Base-by-base conservation (phyloP, 2,888 invertebrate species). In the Chloroclysta siterata region DNA sequence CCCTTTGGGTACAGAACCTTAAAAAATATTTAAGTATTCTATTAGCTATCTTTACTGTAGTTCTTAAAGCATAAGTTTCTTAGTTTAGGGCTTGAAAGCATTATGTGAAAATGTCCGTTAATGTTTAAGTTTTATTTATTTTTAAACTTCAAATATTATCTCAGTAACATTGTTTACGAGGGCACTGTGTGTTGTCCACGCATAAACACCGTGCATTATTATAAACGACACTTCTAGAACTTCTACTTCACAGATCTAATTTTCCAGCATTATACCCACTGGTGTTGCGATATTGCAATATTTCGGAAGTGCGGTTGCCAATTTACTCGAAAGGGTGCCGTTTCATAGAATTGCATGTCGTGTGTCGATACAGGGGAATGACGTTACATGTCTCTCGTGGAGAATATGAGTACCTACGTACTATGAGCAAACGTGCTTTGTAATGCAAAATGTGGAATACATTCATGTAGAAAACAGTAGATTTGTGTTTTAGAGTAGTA, bases 271-370 rank as follows among this genome's bases (percentile, higher is more conserved):
- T 55, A 56, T 59, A 59, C 33, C 54, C 55, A 53, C 36, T 60
- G 63, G 58, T 59, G 56, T 64, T 52, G 22, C 60, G 63, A 62
- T 69, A 69, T 71, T 66, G 71, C 47, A 51, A 54, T 60, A 60
- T 62, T 61, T 63, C 64, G 59, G 63, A 69, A 69, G 68, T 69
- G 67, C 64, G 69, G 71, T 60, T 60, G 65, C 66, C 71, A 71
- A 71, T 71, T 68, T 66, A 64, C 59, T 65, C 51, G 68, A 71
- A 69, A 69, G 71, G 68, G 64, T 60, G 56, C 66, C 65, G 64
- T 69, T 69, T 60, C 59, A 57, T 60, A 62, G 69, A 64, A 69
- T 66, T 68, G 71, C 68, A 65, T 66, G 65, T 60, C 66, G 60
- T 57, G 47, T 60, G 62, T 65, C 61, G 65, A 61, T 61, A 54